Base-by-base conservation (phyloP, 1,140 invertebrate species). In the Pachypeltis micranthus region DNA sequence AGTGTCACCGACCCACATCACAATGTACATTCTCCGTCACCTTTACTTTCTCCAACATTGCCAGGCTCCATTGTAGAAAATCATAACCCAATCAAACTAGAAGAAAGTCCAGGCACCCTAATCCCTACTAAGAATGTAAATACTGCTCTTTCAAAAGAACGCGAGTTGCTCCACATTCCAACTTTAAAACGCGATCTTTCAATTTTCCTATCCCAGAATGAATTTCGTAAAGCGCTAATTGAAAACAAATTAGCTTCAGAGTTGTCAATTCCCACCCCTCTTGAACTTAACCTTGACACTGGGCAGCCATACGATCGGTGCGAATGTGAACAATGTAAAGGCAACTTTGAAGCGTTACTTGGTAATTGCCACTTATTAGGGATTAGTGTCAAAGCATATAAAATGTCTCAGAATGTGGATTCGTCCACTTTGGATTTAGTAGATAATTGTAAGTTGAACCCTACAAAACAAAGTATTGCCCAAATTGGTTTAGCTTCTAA, bases 111-210 rank as follows among this genome's bases (percentile, higher is more conserved):
- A 4, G n/a, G n/a, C n/a, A n/a, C n/a, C n/a, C n/a, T n/a, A n/a
- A n/a, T n/a, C n/a, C n/a, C n/a, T n/a, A n/a, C n/a, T n/a, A n/a
- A n/a, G n/a, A n/a, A n/a, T n/a, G n/a, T n/a, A n/a, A n/a, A n/a
- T n/a, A n/a, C n/a, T n/a, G n/a, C n/a, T n/a, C n/a, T n/a, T n/a
- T n/a, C n/a, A n/a, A n/a, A n/a, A n/a, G n/a, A n/a, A n/a, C n/a
- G n/a, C n/a, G 4, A 34, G 62, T 63, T 63, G 10, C 1, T 65
- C 12, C 63, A 65, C 28, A 31, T 39, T 44, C 21, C 39, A 16
- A 65, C 63, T 27, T 16, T 61, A 14, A 55, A 2, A 14, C 24
- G 59, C 25, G 63, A 65, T 44, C 25, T 16, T n/a, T 34, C 12
- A 16, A 27, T 65, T 19, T 65, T 61, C 19, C 16, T 16, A 7